Evolutionary conservation across 2,888 invertebrate genomes (phyloP).

Genomic region (Andrena hattorfiana): DNA sequence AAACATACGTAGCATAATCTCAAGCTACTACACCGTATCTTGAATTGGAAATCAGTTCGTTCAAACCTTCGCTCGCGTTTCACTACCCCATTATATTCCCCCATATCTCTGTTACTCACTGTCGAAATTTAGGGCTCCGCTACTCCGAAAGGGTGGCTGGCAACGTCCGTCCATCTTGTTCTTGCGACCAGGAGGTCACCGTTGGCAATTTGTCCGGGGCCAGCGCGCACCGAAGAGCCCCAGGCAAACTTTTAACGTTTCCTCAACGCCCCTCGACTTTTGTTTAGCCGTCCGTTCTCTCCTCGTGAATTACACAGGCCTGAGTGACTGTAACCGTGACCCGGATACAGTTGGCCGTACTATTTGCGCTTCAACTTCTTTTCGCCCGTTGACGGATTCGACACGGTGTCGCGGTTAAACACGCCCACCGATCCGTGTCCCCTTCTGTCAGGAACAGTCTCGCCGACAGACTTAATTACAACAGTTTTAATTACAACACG

Average conservation of each 20-base stretch:
- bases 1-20: no score
- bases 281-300: constrained; percentile 30
- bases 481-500: background rate
- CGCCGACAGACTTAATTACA: background rate
- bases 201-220: constrained; percentile 50
- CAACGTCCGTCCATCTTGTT: constrained; percentile 34
- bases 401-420: background rate
- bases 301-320: constrained; percentile 47
- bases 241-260: constrained; percentile 55
- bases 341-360: constrained; percentile 59
- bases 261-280: constrained; percentile 52
- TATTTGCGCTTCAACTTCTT: constrained; percentile 53
- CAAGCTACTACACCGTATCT: no score
- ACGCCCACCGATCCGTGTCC: background rate
- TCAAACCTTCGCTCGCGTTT: constrained; percentile 12
- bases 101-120: background rate
- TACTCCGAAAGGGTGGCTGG: constrained; percentile 1
- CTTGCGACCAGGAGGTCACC: constrained; percentile 45
- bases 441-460: background rate
- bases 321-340: constrained; percentile 65
- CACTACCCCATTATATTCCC: background rate
- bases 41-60: no score
- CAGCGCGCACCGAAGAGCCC: constrained; percentile 27
- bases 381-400: constrained; percentile 38
- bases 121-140: background rate